Evolutionary conservation across 2,888 invertebrate species (phyloP), one percentile per base, ranked within the genome.

Genomic region (Diarsia dahlii): DNA sequence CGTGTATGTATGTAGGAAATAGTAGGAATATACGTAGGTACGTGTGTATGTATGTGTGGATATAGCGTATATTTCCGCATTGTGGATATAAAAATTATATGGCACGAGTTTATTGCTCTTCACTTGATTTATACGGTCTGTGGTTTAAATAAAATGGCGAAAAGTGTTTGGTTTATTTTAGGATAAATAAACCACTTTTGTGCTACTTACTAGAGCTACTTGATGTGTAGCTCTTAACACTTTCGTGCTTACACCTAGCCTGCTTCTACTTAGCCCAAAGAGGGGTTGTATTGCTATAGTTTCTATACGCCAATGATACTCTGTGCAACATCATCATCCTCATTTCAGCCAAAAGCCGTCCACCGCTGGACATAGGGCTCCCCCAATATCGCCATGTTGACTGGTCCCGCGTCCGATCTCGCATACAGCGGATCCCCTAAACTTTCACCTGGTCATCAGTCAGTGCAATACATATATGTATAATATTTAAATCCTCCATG

Each of bases 21-120:
- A n/a, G n/a, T 62, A 63, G 62, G 45, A n/a, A 56, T 56, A 12
- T 23, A 1, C 23, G n/a, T 23, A 1, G 13, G n/a, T 54, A 48
- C 56, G 34, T 39, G 13, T 28, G 18, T 52, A 23, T n/a, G 34
- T 67, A 20, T 20, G 62, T 56, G 45, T 18, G 52, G 54, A 56
- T 65, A 60, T n/a, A 39, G 50, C 39, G 34, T 45, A 18, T 68
- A 73, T 68, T 85, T 83, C 78, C 82, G 68, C 74, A 69, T 81
- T 63, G 50, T 34, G 71, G 50, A 74, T 71, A 85, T 83, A 83
- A 83, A 83, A 81, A 77, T 74, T 84, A 84, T 82, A 84, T 77
- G 56, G 64, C 65, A 58, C 34, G 15, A 69, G 15, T 83, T 83
- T 81, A 83, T 85, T 46, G 28, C 48, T 65, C 69, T 71, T 81